These are phyloP conservation scores for Leptopterna dolabrata DNA, from an alignment of 2,888 invertebrate genomes.

Conservation along the genomic window DNA sequence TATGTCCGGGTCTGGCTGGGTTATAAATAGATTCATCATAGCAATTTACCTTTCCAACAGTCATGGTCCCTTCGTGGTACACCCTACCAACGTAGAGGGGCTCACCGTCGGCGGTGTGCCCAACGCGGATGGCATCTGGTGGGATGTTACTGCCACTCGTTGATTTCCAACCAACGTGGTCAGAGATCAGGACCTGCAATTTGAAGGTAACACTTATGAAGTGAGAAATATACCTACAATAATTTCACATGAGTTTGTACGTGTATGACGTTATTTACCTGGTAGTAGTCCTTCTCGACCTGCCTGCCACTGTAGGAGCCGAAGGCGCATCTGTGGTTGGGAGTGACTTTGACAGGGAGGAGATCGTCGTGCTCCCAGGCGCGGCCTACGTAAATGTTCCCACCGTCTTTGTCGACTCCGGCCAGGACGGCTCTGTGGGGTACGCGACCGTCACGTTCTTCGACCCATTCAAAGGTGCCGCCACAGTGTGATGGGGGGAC, in stretches of 20 bases:
- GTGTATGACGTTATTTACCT: slow-evolving; percentile 63
- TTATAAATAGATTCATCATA: no score
- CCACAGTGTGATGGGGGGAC: slow-evolving; percentile 57
- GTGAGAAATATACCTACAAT: no score
- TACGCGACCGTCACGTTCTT: slow-evolving; percentile 67
- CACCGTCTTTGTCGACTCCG: slow-evolving; percentile 79
- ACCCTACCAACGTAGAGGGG: slow-evolving; percentile 77
- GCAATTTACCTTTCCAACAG: slow-evolving; percentile 55
- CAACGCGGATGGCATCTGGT: slow-evolving; percentile 74
- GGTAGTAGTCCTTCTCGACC: slow-evolving; percentile 63
- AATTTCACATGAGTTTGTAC: no score
- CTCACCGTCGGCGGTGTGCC: slow-evolving; percentile 75
- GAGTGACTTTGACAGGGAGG: slow-evolving; percentile 65
- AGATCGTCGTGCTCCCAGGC: slow-evolving; percentile 65
- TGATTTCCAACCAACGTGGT: slow-evolving; percentile 51
- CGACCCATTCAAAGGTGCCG: slow-evolving; percentile 59
- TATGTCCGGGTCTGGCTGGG: no score
- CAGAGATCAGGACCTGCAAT: slow-evolving; percentile 50
- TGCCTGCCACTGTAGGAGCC: slow-evolving; percentile 64
- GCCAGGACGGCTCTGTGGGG: slow-evolving; percentile 72
- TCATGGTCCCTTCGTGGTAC: slow-evolving; percentile 57
- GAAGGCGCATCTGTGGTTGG: slow-evolving; percentile 63
- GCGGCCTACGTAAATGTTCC: slow-evolving; percentile 79
- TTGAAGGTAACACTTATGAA: no score
- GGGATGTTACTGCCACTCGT: slow-evolving; percentile 68